Evolutionary conservation across 2,888 invertebrate genomes (phyloP).

Genomic region (Bombyx huttoni): DNA sequence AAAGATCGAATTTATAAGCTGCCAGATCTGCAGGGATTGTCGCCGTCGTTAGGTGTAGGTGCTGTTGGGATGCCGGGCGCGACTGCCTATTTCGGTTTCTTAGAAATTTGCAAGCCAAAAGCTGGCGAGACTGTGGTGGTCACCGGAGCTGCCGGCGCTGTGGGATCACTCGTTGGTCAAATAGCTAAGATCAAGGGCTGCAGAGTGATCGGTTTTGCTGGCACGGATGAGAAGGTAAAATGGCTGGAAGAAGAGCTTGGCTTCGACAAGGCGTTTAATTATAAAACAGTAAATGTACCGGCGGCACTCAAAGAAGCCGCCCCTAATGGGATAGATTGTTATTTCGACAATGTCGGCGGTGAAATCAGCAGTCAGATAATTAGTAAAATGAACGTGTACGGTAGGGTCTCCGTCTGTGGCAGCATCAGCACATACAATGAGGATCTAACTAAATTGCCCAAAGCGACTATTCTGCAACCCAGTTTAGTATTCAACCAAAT

Average conservation of each 20-base stretch:
- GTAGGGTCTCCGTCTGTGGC: constrained; percentile 75
- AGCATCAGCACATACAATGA: constrained; percentile 70
- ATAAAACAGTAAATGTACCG: constrained; percentile 74
- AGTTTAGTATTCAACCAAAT: constrained; percentile 64
- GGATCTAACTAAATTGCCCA: constrained; percentile 26
- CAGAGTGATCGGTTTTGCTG: constrained; percentile 78
- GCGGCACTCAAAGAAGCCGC: constrained; percentile 53
- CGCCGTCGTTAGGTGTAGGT: constrained; percentile 74
- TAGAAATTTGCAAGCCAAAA: constrained; percentile 79
- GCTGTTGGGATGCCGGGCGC: constrained; percentile 79
- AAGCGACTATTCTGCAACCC: constrained; percentile 47
- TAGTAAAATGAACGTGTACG: constrained; percentile 68
- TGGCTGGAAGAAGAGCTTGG: constrained; percentile 77
- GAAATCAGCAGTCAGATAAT: constrained; percentile 70
- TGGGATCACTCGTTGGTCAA: constrained; percentile 81
- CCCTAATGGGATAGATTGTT: constrained; percentile 78
- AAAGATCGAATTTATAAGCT: constrained; percentile 33
- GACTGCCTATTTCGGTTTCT: constrained; percentile 80
- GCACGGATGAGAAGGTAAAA: constrained; percentile 77
- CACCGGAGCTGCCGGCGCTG: constrained; percentile 82
- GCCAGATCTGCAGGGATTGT: constrained; percentile 65
- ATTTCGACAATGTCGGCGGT: constrained; percentile 81
- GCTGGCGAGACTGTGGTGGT: constrained; percentile 80
- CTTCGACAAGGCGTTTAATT: constrained; percentile 80
- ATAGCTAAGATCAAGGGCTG: constrained; percentile 80